Evolutionary conservation across 2,113 vertebrate species (phyloP).

Genomic region (Callipepla californica): DNA sequence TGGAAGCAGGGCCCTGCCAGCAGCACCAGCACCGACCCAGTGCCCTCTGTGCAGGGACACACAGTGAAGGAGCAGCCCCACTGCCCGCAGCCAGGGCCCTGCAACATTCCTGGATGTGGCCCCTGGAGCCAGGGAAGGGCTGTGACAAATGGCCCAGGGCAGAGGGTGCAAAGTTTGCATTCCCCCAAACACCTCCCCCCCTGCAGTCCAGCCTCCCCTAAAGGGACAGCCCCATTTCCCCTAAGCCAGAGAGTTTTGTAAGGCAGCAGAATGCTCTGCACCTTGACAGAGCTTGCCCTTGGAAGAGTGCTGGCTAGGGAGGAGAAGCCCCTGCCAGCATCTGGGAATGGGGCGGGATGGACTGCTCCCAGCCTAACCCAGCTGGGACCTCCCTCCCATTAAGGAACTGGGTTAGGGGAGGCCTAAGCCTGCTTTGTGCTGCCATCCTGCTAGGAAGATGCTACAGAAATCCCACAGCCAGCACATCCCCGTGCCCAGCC

Average conservation of each 20-base stretch:
- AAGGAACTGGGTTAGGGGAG: background rate
- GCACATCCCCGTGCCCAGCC: accelerated
- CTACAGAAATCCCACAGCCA: background rate
- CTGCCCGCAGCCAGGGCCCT: background rate
- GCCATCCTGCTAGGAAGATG: background rate
- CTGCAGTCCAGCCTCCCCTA: background rate
- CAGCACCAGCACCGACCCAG: background rate
- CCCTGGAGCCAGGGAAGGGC: background rate
- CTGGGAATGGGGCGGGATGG: background rate
- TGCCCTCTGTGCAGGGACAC: accelerated
- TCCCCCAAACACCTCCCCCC: background rate
- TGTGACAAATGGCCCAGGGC: background rate
- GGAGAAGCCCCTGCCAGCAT: background rate
- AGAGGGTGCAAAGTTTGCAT: too few species aligned
- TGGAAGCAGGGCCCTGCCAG: background rate
- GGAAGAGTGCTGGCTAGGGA: background rate
- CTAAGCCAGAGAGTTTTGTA: too few species aligned
- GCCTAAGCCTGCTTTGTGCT: background rate
- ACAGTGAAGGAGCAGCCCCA: background rate
- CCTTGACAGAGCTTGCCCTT: background rate
- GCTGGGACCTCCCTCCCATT: background rate
- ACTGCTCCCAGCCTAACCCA: background rate
- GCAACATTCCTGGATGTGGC: background rate
- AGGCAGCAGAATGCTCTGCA: background rate
- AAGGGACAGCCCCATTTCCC: background rate